Evolutionary conservation across 2,888 invertebrate species (phyloP), one percentile per base, ranked within the genome.

Genomic region (Lomographa bimaculata): DNA sequence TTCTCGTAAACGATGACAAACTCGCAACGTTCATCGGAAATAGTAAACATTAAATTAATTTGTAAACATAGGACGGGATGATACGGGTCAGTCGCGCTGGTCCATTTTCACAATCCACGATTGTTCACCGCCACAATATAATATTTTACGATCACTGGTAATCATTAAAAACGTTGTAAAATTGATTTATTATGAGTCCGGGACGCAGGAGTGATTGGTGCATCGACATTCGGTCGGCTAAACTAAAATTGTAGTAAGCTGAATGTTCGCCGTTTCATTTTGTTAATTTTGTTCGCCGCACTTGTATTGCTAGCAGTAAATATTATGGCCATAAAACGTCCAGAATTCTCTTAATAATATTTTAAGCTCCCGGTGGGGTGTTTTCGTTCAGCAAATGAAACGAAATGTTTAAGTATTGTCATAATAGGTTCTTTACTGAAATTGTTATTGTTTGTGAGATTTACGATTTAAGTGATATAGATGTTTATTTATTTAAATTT

Each of bases 121-220:
- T 42, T 47, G 42, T 32, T 14, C 41, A 28, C 20, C 33, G 32
- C 36, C 43, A 50, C 46, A 47, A 49, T 43, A 68, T 72, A 70
- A 79, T 75, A 61, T 69, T 55, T 62, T 55, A 69, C 50, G 45
- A 50, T 84, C 77, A 82, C 71, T 65, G 68, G 46, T 53, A 66
- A 68, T 71, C 79, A 81, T 87, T 82, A 87, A 85, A 82, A 78
- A 64, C 66, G 73, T 66, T 73, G 79, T 81, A 80, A 85, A 82
- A 73, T 70, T 89, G 86, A 87, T 86, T 87, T 87, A 87, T 63
- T 60, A 52, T 59, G 33, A 52, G 48, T 55, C 61, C n/a, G n/a
- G n/a, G n/a, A n/a, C n/a, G n/a, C n/a, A 61, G 54, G 64, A 76
- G 68, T 77, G 77, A 81, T 81, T 71, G 64, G 63, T 54, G 64